phyloP scores from a whole-genome alignment of 2,113 vertebrate species.

The Alethe castanea region DNA sequence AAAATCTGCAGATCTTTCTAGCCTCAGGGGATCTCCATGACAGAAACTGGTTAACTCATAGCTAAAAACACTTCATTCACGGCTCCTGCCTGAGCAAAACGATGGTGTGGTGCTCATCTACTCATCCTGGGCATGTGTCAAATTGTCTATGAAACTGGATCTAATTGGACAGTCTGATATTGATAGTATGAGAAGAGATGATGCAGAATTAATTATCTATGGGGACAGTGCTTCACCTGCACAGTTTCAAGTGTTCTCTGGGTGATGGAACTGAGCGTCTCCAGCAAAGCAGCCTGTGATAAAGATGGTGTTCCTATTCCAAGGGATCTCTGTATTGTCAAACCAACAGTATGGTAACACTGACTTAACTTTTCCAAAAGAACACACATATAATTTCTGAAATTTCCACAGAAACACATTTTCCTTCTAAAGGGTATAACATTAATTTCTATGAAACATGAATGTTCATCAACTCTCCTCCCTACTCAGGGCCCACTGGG shows the following conservation, averaged over 20 bases:
- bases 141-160: not conserved
- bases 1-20: not conserved
- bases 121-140: not conserved
- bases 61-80: not conserved
- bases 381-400: not conserved
- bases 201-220: not conserved
- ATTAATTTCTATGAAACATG: not conserved
- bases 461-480: not conserved
- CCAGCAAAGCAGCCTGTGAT: not conserved
- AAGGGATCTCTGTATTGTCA: not conserved
- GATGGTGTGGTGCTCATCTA: not conserved
- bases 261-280: not conserved
- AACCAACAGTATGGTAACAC: not conserved
- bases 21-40: not conserved
- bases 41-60: not conserved
- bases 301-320: not conserved
- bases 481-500: not conserved
- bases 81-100: not conserved
- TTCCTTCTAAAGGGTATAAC: not conserved
- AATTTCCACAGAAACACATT: not conserved
- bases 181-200: not conserved
- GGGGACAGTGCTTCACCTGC: not conserved
- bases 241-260: not conserved
- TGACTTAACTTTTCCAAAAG: not conserved
- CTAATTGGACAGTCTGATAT: not conserved